Evolutionary conservation across 2,113 vertebrate genomes (phyloP).

Genomic region (Cheilinus undulatus): DNA sequence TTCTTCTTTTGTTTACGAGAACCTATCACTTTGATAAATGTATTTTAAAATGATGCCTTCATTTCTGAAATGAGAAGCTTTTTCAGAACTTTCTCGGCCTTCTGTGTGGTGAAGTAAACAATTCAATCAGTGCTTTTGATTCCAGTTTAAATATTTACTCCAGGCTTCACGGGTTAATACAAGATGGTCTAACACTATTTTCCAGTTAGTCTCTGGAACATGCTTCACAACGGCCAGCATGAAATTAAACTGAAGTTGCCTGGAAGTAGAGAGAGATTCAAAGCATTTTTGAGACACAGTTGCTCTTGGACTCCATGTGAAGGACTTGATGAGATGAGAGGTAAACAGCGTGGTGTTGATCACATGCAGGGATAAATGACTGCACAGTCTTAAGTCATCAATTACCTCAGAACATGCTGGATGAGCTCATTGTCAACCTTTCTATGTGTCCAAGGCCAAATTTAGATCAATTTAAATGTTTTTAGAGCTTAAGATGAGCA

Average conservation of each 20-base stretch:
- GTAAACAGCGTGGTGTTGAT: not conserved
- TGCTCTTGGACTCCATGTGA: conserved; percentile 2
- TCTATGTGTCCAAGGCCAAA: not conserved
- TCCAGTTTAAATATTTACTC: conserved; percentile 11
- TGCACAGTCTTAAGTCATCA: conserved; percentile 13
- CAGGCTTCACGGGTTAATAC: conserved; percentile 20
- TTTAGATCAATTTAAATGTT: not conserved
- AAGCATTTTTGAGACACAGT: not conserved
- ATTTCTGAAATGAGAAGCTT: conserved; percentile 5
- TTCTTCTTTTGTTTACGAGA: conserved; percentile 19
- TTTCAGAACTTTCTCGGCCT: not conserved
- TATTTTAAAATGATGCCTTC: conserved; percentile 2
- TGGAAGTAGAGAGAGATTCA: not conserved
- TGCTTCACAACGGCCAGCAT: not conserved
- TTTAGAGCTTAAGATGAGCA: not conserved
- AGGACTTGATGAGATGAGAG: not conserved
- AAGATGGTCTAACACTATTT: conserved; percentile 4
- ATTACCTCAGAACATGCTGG: not conserved
- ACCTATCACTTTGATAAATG: not conserved
- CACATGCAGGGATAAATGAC: conserved; percentile 33
- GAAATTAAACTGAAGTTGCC: conserved; percentile 16
- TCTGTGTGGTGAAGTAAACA: not conserved
- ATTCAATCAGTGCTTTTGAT: conserved; percentile 14
- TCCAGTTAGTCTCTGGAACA: not conserved
- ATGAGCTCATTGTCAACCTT: not conserved